Evolutionary conservation across 2,888 invertebrate species (phyloP).

Genomic region (Mythimna lalbum): DNA sequence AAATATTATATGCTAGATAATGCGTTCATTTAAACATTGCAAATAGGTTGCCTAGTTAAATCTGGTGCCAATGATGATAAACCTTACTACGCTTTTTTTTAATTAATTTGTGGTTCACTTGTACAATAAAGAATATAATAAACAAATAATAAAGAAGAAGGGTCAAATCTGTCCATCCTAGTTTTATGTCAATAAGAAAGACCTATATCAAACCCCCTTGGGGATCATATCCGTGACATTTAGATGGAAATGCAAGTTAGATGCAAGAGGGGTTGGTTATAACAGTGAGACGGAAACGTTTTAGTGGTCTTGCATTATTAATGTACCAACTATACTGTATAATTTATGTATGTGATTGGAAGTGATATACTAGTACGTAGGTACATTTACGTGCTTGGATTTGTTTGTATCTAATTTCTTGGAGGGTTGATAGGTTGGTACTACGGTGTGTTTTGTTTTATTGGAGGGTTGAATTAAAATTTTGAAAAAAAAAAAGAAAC

Average conservation of each 20-base stretch:
- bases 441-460: no score
- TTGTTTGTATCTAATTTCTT: background rate
- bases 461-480: no score
- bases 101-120: background rate
- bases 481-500: no score
- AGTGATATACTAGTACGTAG: constrained; percentile 14
- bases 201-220: constrained; percentile 1
- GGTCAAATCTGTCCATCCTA: background rate
- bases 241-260: constrained; percentile 50
- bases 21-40: no score
- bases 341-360: constrained; percentile 41
- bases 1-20: no score
- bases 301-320: constrained; percentile 48
- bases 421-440: background rate
- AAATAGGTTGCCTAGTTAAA: no score
- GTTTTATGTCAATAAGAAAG: constrained; percentile 15
- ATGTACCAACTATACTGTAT: constrained; percentile 34
- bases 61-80: no score
- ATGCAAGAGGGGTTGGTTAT: constrained; percentile 46
- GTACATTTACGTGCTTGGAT: constrained; percentile 6
- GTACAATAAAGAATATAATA: background rate
- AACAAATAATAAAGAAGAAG: constrained; percentile 7
- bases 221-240: constrained; percentile 25
- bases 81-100: no score
- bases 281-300: constrained; percentile 42